A percentile compares a stretch with the other conserved stretches of the same genome.
Evolutionary conservation across 2,888 invertebrate species (phyloP).

Genomic region (Electrophaes corylata): DNA sequence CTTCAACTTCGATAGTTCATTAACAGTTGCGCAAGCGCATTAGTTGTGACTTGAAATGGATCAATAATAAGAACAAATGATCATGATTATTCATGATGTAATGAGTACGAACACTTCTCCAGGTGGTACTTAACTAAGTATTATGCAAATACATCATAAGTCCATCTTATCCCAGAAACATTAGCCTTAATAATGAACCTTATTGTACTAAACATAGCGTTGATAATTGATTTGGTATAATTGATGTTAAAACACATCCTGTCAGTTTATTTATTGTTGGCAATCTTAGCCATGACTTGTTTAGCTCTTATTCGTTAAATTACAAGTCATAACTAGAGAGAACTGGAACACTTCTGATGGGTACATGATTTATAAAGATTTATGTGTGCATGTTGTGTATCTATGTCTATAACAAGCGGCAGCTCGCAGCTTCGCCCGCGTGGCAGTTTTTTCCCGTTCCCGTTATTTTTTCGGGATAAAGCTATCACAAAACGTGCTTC

Average conservation of each 20-base stretch:
- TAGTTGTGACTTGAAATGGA: slow-evolving; percentile 32
- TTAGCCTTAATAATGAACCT: background rate
- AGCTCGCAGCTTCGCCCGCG: too few species aligned
- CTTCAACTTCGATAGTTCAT: slow-evolving; percentile 29
- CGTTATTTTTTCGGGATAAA: too few species aligned
- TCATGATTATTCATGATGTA: slow-evolving; percentile 19
- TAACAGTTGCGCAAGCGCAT: slow-evolving; percentile 31
- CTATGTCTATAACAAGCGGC: too few species aligned
- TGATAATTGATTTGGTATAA: background rate
- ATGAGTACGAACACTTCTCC: slow-evolving; percentile 13
- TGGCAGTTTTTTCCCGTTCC: too few species aligned
- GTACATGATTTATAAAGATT: too few species aligned
- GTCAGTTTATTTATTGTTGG: background rate
- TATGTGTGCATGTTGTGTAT: too few species aligned
- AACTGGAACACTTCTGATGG: too few species aligned
- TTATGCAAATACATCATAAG: background rate
- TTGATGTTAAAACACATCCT: background rate
- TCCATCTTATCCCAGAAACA: background rate
- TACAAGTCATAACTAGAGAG: too few species aligned
- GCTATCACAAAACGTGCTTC: too few species aligned
- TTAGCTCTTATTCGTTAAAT: too few species aligned
- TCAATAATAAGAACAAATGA: slow-evolving; percentile 18
- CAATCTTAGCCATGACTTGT: background rate
- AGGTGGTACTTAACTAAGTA: slow-evolving; percentile 13
- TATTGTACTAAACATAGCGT: background rate